phyloP scores from a whole-genome alignment of 2,888 invertebrate genomes.

The Apamea epomidion region DNA sequence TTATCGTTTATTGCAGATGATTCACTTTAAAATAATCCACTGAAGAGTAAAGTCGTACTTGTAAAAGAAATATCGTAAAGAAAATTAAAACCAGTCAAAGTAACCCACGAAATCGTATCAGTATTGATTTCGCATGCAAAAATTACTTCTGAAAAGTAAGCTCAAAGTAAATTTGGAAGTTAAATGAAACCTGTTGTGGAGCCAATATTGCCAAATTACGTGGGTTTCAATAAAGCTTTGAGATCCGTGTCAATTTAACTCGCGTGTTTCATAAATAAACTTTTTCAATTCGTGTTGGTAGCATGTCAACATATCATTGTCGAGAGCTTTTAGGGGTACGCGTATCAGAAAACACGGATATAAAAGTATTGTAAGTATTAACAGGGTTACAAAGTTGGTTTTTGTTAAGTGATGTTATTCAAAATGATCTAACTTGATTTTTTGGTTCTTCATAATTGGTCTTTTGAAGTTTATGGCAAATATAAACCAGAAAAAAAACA shows the following conservation, averaged over 20 bases:
- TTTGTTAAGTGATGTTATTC: not conserved
- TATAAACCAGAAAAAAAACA: too few relatives aligned
- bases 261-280: constrained; percentile 58
- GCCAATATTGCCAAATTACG: constrained; percentile 15
- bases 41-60: not conserved
- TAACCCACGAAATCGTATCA: not conserved
- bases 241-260: constrained; percentile 50
- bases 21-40: too few relatives aligned
- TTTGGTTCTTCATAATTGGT: not conserved
- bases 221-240: constrained; percentile 22
- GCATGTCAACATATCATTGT: constrained; percentile 43
- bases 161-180: constrained; percentile 38
- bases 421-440: not conserved
- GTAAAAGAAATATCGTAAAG: not conserved
- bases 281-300: constrained; percentile 61
- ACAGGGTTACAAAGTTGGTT: constrained; percentile 5
- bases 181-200: constrained; percentile 37
- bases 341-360: constrained; percentile 8
- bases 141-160: constrained; percentile 19
- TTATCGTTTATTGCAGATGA: not conserved
- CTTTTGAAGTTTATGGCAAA: not conserved
- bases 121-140: constrained; percentile 14
- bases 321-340: constrained; percentile 7
- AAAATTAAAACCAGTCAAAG: not conserved
- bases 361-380: constrained; percentile 1